These are phyloP conservation scores for Cyphomyrmex costatus DNA, from an alignment of 1,140 invertebrate species.

Conservation along the genomic window DNA sequence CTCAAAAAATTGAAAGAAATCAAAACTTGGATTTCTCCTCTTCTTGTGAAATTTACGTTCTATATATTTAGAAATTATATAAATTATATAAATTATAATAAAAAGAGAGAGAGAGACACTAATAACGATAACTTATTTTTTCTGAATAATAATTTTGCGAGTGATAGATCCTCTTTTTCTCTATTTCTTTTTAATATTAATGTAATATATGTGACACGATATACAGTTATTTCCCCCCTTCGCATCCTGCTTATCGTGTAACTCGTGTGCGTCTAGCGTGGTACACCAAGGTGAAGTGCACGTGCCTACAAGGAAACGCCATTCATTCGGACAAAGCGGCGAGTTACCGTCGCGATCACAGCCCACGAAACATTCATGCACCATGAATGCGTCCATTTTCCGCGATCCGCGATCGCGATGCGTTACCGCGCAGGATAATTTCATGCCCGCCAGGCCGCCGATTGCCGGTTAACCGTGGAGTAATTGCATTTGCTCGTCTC, in stretches of 20 bases:
- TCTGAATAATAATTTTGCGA: not conserved
- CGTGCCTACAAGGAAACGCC: constrained; percentile 35
- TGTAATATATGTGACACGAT: not conserved
- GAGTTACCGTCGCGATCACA: constrained; percentile 69
- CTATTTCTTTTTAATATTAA: not conserved
- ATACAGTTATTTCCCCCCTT: constrained; percentile 17
- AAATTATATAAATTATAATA: too few relatives aligned
- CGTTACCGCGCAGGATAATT: constrained; percentile 57
- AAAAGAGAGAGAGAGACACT: not conserved
- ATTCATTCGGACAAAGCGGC: constrained; percentile 58
- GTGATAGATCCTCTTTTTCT: not conserved
- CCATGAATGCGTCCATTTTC: constrained; percentile 63
- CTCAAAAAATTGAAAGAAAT: too few relatives aligned
- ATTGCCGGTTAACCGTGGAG: constrained; percentile 65
- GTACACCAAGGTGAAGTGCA: constrained; percentile 71
- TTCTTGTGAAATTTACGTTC: too few relatives aligned
- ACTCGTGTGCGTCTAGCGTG: not conserved
- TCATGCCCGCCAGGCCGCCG: constrained; percentile 58
- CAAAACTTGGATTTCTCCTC: too few relatives aligned
- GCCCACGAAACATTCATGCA: constrained; percentile 58
- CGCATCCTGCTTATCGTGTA: not conserved
- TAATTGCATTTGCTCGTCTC: constrained; percentile 62
- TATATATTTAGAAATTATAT: not conserved
- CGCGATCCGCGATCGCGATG: constrained; percentile 33
- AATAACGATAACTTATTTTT: not conserved